Evolutionary conservation across 2,888 invertebrate species (phyloP), one percentile per base, ranked within the genome.

Genomic region (Branchipolynoe longqiensis): DNA sequence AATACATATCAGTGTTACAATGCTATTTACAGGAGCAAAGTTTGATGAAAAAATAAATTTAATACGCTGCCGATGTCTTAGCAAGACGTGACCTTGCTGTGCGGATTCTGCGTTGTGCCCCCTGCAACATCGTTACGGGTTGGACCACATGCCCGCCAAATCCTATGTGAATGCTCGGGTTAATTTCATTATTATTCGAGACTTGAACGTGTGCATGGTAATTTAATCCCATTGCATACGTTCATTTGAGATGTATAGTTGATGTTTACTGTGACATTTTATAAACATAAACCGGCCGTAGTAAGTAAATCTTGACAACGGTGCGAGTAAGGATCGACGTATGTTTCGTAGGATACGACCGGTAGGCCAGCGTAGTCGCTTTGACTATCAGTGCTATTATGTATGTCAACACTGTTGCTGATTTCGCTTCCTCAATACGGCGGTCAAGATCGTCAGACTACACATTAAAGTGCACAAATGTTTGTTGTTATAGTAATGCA

Each of bases 321-420:
- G 69, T 69, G 69, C 36, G 69, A 1, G 12, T 38, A 69, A 38
- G 33, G 18, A 69, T 69, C 38, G n/a, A n/a, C n/a, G 12, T 31
- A 31, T 31, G 36, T 58, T 58, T 58, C 58, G 22, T 58, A n/a
- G 58, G 25, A 8, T 8, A 69, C 0, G 38, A 33, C 14, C 6
- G 18, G 38, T 18, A 69, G 12, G 38, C 38, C 14, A 22, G 69
- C 69, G 36, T 36, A 48, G 48, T 8, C 8, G 38, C 69, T 69
- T 36, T 38, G 33, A 25, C 58, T 69, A 69, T 69, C 69, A 12
- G 38, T 33, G 33, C 69, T 69, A 25, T 69, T 69, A 69, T 69
- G 69, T 69, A 69, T 69, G 69, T 69, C 69, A 69, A 69, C 69
- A 69, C 36, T n/a, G 69, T 62, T n/a, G 69, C 18, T n/a, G 36